Percentiles rank a stretch among this genome's conserved stretches.
Conservation (phyloP, 2,113 vertebrate genomes). For the Brachirus orientalis region DNA sequence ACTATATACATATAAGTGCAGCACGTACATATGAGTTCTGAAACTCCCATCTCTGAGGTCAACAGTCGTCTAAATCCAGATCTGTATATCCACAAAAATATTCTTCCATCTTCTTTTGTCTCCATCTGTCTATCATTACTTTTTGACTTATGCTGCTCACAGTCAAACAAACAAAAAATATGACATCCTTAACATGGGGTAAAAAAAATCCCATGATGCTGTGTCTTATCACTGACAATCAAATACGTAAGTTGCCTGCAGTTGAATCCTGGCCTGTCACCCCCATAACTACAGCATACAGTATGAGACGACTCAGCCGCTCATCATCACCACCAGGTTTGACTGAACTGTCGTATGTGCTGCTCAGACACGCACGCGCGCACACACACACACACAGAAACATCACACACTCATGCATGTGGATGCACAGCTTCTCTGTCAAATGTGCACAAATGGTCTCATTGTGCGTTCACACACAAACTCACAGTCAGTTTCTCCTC, state of each 20-base stretch:
- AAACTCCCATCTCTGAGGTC: too few relatives aligned
- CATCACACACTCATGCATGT: slow-evolving; percentile 1
- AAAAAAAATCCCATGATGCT: too few relatives aligned
- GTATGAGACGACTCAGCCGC: slow-evolving; percentile 2
- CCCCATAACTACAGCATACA: neutral
- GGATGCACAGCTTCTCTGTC: neutral
- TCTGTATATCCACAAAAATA: too few relatives aligned
- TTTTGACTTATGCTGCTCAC: too few relatives aligned
- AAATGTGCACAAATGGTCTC: neutral
- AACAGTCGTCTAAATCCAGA: too few relatives aligned
- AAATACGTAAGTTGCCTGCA: slow-evolving; percentile 1
- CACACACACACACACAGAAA: slow-evolving; percentile 13
- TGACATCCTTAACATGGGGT: too few relatives aligned
- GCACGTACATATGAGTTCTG: too few relatives aligned
- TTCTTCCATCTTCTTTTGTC: too few relatives aligned
- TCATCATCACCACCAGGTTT: neutral
- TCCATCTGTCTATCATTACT: too few relatives aligned
- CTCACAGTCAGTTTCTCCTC: neutral
- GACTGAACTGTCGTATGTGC: neutral
- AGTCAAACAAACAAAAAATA: too few relatives aligned
- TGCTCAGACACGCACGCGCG: neutral
- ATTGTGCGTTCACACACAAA: neutral
- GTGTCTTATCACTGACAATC: neutral
- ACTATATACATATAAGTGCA: too few relatives aligned
- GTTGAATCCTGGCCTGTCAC: slow-evolving; percentile 26